These are phyloP conservation scores for Nycticebus coucang DNA, from an alignment of 2,113 vertebrate genomes.

Conservation along the genomic window DNA sequence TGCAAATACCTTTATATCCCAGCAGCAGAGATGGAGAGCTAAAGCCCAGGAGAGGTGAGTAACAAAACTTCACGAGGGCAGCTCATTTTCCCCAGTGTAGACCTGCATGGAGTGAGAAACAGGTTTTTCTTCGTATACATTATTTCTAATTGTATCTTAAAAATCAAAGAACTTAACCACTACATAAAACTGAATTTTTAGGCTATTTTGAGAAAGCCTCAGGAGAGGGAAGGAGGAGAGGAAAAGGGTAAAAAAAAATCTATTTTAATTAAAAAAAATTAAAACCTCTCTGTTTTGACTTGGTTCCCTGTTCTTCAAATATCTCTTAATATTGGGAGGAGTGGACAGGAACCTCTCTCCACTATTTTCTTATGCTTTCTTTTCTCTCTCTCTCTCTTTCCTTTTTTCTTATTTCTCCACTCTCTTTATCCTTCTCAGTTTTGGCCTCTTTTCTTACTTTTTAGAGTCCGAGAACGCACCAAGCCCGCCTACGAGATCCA, in stretches of 20 bases:
- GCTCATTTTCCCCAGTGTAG: neutral
- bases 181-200: neutral
- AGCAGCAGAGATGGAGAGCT: slow-evolving; percentile 69
- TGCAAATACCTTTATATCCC: slow-evolving; percentile 85
- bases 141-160: neutral
- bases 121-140: neutral
- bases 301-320: neutral
- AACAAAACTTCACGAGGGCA: too few species aligned
- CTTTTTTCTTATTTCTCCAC: neutral
- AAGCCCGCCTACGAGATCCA: slow-evolving; percentile 88
- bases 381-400: neutral
- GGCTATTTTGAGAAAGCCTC: neutral
- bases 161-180: slow-evolving; percentile 30
- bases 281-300: neutral
- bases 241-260: neutral
- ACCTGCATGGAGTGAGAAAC: neutral
- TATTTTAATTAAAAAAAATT: neutral
- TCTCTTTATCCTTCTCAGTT: neutral
- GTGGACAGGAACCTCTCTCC: too few species aligned
- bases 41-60: slow-evolving; percentile 84
- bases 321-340: neutral
- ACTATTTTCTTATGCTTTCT: neutral
- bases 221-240: neutral
- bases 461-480: slow-evolving; percentile 82
- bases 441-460: neutral